These are phyloP conservation scores for Rhynchotus rufescens DNA, from an alignment of 2,797 vertebrate species.

Conservation along the genomic window DNA sequence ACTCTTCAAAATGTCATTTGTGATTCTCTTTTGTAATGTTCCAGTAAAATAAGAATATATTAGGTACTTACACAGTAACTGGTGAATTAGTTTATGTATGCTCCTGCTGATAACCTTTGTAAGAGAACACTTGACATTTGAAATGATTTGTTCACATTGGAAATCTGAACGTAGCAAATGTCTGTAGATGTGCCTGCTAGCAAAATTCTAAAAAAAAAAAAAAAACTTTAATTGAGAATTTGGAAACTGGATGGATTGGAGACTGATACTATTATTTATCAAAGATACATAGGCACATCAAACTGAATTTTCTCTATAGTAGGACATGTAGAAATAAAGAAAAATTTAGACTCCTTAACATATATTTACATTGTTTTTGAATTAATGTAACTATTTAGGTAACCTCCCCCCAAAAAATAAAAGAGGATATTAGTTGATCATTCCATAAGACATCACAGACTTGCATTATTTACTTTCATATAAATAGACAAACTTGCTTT, in stretches of 20 bases:
- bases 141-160: neutral
- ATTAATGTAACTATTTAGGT: neutral
- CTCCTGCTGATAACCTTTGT: neutral
- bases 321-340: neutral
- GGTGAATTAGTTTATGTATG: neutral
- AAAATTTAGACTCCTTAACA: neutral
- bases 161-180: neutral
- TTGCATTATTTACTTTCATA: neutral
- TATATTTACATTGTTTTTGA: neutral
- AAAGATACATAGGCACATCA: neutral
- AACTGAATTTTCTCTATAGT: neutral
- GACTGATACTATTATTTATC: neutral
- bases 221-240: neutral
- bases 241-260: neutral
- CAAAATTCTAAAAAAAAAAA: neutral
- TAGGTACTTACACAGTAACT: neutral
- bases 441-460: neutral
- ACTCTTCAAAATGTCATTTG: neutral
- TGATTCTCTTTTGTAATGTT: neutral
- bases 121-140: neutral
- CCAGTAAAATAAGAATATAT: neutral
- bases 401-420: neutral
- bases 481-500: neutral
- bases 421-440: neutral
- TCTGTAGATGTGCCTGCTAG: neutral